Percentiles rank a stretch among this genome's conserved stretches.
Evolutionary conservation across 2,888 invertebrate species (phyloP).

Genomic region (Clostera curtula): DNA sequence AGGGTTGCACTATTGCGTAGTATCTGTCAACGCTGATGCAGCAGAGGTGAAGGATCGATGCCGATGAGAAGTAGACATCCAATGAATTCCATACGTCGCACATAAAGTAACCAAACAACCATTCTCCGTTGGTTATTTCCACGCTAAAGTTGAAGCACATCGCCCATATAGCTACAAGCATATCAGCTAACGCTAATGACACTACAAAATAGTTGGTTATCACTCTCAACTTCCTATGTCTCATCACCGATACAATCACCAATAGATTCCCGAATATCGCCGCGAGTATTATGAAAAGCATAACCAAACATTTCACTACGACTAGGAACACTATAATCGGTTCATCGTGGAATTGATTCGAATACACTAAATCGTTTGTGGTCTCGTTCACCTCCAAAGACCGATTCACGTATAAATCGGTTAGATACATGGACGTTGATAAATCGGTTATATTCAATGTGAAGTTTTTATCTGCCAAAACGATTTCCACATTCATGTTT

Average conservation of each 20-base stretch:
- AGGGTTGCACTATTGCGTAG: conserved; percentile 93
- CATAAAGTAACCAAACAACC: conserved; percentile 94
- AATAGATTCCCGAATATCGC: conserved; percentile 93
- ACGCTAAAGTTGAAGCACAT: conserved; percentile 96
- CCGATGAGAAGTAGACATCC: conserved; percentile 95
- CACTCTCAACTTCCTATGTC: conserved; percentile 79
- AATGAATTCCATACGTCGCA: conserved; percentile 97
- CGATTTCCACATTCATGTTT: conserved; percentile 55
- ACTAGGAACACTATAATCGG: conserved; percentile 75
- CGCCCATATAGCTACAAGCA: conserved; percentile 94
- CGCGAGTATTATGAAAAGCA: conserved; percentile 90
- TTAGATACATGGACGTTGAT: conserved; percentile 65
- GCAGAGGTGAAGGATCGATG: conserved; percentile 94
- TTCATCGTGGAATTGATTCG: conserved; percentile 52
- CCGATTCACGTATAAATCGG: conserved; percentile 50
- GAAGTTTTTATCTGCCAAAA: conserved; percentile 44
- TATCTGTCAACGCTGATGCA: conserved; percentile 93
- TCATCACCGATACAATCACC: conserved; percentile 89
- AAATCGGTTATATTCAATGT: conserved; percentile 52
- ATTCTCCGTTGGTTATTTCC: conserved; percentile 86
- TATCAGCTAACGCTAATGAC: conserved; percentile 93
- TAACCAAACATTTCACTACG: conserved; percentile 84
- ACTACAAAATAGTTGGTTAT: conserved; percentile 98
- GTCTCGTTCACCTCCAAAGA: conserved; percentile 50
- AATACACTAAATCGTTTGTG: conserved; percentile 47